Conservation (phyloP, 2,888 invertebrate species). For the Limulus polyphemus region DNA sequence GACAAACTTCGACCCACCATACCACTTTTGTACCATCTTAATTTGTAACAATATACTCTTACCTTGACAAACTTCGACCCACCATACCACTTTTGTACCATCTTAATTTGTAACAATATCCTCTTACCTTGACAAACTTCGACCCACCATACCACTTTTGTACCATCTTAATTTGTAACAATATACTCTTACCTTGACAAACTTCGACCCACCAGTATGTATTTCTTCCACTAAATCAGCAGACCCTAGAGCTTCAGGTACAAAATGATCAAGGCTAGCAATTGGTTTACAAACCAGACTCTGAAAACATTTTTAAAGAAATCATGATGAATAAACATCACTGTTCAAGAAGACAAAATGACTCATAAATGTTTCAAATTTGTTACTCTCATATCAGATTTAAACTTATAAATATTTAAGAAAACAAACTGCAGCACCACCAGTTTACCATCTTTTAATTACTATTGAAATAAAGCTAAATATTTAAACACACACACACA, state of each 20-base stretch:
- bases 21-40: too few relatives aligned
- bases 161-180: neutral
- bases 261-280: constrained; percentile 96
- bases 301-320: constrained; percentile 29
- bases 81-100: too few relatives aligned
- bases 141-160: constrained; percentile 49
- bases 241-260: constrained; percentile 73
- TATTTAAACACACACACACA: too few relatives aligned
- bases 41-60: constrained; percentile 10
- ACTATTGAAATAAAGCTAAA: too few relatives aligned
- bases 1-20: constrained; percentile 75
- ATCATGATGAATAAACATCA: too few relatives aligned
- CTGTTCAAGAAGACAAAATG: too few relatives aligned
- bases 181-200: constrained; percentile 57
- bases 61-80: constrained; percentile 82
- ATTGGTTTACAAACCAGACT: constrained; percentile 87
- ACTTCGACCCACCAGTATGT: constrained; percentile 70
- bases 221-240: constrained; percentile 94
- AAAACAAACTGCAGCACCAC: too few relatives aligned
- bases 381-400: too few relatives aligned
- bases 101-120: too few relatives aligned
- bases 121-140: constrained; percentile 69
- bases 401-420: too few relatives aligned
- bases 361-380: too few relatives aligned
- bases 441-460: too few relatives aligned